Evolutionary conservation across 2,113 vertebrate genomes (phyloP).

Genomic region (Mastomys coucha): DNA sequence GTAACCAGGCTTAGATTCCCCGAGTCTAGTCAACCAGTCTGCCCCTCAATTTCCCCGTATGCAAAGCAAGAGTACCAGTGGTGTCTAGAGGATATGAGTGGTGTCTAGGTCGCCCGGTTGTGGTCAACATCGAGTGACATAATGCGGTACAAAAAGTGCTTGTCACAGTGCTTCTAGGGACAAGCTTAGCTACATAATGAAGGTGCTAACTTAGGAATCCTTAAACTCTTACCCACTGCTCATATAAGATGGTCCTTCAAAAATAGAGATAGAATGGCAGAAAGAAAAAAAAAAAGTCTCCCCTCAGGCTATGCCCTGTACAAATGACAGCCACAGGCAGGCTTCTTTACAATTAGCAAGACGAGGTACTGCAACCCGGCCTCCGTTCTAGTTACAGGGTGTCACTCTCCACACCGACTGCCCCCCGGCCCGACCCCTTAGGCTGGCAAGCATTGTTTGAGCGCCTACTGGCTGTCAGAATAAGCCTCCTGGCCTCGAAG

Average conservation of each 20-base stretch:
- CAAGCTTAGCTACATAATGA: slow-evolving; percentile 3
- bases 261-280: background rate
- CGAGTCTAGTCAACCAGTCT: background rate
- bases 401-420: background rate
- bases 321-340: slow-evolving; percentile 22
- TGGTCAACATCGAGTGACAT: background rate
- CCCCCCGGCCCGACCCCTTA: background rate
- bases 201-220: background rate
- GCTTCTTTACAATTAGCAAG: background rate
- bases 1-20: background rate
- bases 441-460: background rate
- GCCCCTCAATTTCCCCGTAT: slow-evolving; percentile 29
- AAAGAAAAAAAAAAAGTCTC: background rate
- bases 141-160: background rate
- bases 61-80: slow-evolving; percentile 25
- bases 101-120: background rate
- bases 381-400: background rate
- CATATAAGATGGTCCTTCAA: background rate
- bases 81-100: background rate
- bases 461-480: background rate
- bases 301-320: background rate
- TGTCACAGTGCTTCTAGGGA: background rate
- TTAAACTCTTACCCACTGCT: slow-evolving; percentile 3
- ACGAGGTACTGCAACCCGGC: background rate
- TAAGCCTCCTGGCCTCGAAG: background rate